Evolutionary conservation across 1,140 invertebrate genomes (phyloP).

Genomic region (Neotoxoptera formosana): DNA sequence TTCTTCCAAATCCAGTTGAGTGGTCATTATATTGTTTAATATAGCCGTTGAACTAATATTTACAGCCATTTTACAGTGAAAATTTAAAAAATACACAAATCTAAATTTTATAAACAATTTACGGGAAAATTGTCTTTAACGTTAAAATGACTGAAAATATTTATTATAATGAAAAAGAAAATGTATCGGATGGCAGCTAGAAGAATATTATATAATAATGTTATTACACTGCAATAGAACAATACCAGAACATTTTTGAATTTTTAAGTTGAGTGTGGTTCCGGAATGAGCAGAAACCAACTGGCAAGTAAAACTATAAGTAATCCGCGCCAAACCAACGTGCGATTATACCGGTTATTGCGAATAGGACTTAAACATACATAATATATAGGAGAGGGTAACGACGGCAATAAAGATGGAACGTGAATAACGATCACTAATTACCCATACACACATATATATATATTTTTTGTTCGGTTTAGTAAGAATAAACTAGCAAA

Average conservation of each 20-base stretch:
- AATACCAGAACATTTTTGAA: not conserved
- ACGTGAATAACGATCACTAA: not conserved
- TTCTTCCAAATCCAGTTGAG: not conserved
- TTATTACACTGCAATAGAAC: not conserved
- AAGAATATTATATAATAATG: not conserved
- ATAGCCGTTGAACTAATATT: not conserved
- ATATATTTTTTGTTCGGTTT: not conserved
- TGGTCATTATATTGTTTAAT: not conserved
- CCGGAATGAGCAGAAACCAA: not conserved
- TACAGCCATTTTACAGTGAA: not conserved
- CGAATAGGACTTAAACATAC: not conserved
- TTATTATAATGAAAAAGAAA: not conserved
- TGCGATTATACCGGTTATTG: constrained; percentile 13
- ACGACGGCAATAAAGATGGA: not conserved
- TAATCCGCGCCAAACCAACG: not conserved
- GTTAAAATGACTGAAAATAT: not conserved
- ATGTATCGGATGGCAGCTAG: not conserved
- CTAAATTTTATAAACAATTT: not conserved
- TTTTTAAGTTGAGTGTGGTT: not conserved
- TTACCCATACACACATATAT: not conserved
- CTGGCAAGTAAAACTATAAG: not conserved
- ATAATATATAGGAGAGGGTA: constrained; percentile 19
- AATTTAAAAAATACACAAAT: not conserved
- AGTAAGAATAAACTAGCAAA: not conserved
- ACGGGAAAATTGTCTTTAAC: not conserved